A percentile compares a stretch with the other conserved stretches of the same genome.
Evolutionary conservation across 2,113 vertebrate genomes (phyloP).

Genomic region (Ceyx cyanopectus): DNA sequence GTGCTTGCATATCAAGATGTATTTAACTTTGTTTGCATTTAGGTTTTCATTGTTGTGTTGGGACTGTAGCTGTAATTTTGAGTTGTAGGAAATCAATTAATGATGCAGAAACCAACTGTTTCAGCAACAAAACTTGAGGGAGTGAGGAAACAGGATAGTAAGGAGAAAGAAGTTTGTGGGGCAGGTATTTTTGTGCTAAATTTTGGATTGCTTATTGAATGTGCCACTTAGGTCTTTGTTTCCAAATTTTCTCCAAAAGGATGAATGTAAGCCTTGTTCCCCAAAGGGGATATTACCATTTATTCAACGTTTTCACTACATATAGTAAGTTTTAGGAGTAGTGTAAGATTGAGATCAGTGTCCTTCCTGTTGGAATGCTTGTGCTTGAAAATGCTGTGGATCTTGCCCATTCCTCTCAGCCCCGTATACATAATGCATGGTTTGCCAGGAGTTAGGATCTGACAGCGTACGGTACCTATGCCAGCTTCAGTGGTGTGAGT

Average conservation of each 20-base stretch:
- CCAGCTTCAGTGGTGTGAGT: not conserved
- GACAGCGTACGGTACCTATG: not conserved
- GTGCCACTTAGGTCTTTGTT: not conserved
- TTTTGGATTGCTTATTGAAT: not conserved
- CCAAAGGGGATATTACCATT: not conserved
- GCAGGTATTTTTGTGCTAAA: not conserved
- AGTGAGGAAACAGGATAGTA: not conserved
- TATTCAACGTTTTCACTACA: not conserved
- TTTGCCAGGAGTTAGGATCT: conserved; percentile 49
- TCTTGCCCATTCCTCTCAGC: conserved; percentile 40
- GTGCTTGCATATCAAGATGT: not conserved
- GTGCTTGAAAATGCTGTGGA: conserved; percentile 40
- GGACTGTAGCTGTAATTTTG: conserved; percentile 33
- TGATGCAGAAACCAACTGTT: conserved; percentile 46
- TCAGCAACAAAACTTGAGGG: not conserved
- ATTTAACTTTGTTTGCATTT: conserved; percentile 39
- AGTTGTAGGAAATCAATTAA: conserved; percentile 61
- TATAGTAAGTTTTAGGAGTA: conserved; percentile 13
- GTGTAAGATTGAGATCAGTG: not conserved
- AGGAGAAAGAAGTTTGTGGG: not conserved
- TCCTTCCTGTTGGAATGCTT: conserved; percentile 29
- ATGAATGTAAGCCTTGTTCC: not conserved
- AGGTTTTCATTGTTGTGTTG: conserved; percentile 37
- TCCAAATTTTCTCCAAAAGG: not conserved
- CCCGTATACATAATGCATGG: conserved; percentile 41